Conservation (phyloP, 2,888 invertebrate genomes). For the Andrena bicolor region DNA sequence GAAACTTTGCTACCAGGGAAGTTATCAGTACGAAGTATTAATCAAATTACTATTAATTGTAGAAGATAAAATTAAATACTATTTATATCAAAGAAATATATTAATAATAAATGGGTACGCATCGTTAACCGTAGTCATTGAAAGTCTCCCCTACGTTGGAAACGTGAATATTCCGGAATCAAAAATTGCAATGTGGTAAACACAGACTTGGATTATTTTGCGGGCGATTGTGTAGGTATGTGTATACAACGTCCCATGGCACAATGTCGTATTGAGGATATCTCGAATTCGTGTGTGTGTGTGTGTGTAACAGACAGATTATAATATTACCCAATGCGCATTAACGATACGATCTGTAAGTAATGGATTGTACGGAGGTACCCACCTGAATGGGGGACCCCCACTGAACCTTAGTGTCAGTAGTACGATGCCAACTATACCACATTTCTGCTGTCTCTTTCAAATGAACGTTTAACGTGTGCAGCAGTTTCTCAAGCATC, state of each 20-base stretch:
- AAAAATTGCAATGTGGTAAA: constrained; percentile 8
- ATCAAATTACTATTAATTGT: constrained; percentile 26
- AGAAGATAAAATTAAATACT: constrained; percentile 11
- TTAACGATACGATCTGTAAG: constrained; percentile 70
- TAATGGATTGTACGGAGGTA: constrained; percentile 78
- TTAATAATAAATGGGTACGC: constrained; percentile 20
- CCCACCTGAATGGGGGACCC: constrained; percentile 83
- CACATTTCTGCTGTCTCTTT: constrained; percentile 72
- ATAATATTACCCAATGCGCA: constrained; percentile 4
- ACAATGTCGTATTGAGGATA: constrained; percentile 36
- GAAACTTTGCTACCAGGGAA: constrained; percentile 22
- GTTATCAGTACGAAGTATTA: constrained; percentile 6
- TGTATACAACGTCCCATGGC: constrained; percentile 37
- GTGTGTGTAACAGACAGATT: constrained; percentile 11
- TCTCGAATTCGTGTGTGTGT: not conserved
- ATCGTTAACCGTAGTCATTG: constrained; percentile 10
- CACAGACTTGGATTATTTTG: not conserved
- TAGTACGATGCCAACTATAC: constrained; percentile 62
- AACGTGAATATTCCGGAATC: constrained; percentile 13
- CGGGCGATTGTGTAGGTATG: not conserved
- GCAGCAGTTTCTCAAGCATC: constrained; percentile 59
- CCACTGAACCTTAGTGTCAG: constrained; percentile 73
- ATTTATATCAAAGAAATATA: constrained; percentile 20
- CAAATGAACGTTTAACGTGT: constrained; percentile 69
- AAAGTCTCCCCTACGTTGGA: constrained; percentile 13